Percentiles rank a stretch among this genome's conserved stretches.
phyloP scores from a whole-genome alignment of 2,113 vertebrate species.

The Bombycilla garrulus region DNA sequence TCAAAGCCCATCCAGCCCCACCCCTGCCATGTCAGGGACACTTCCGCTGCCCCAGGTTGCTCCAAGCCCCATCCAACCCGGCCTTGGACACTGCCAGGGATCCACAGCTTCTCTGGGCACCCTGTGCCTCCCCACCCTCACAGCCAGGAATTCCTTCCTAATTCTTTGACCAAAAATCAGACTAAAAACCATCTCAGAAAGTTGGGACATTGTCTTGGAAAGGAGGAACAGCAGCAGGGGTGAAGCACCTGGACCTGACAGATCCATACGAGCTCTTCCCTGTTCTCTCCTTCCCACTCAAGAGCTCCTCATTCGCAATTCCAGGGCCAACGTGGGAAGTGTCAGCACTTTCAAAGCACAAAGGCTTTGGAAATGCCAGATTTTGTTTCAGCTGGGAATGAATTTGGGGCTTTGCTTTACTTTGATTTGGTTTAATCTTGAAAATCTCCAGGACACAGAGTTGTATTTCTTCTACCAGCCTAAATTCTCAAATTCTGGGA shows the following conservation, averaged over 20 bases:
- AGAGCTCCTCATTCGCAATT: neutral
- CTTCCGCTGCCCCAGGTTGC: accelerated
- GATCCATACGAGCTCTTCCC: neutral
- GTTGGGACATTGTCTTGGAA: accelerated
- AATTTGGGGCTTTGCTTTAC: neutral
- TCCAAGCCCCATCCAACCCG: accelerated
- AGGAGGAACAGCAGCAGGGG: neutral
- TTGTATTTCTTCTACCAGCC: neutral
- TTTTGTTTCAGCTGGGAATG: neutral
- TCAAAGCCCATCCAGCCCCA: neutral
- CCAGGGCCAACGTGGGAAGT: accelerated
- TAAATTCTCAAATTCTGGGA: neutral
- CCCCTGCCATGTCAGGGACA: neutral
- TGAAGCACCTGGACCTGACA: neutral
- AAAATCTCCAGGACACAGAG: neutral
- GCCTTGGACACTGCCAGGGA: neutral
- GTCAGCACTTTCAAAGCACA: accelerated
- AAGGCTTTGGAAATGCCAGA: neutral
- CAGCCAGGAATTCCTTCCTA: neutral
- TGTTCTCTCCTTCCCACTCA: neutral
- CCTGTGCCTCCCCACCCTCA: accelerated
- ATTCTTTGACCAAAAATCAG: neutral
- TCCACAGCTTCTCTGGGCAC: neutral
- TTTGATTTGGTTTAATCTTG: neutral
- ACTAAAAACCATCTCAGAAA: neutral